Evolutionary conservation across 53 echinoderm and acorn worm species (phyloP), one percentile per base, ranked within the genome.

Genomic region (Henricia sp.): DNA sequence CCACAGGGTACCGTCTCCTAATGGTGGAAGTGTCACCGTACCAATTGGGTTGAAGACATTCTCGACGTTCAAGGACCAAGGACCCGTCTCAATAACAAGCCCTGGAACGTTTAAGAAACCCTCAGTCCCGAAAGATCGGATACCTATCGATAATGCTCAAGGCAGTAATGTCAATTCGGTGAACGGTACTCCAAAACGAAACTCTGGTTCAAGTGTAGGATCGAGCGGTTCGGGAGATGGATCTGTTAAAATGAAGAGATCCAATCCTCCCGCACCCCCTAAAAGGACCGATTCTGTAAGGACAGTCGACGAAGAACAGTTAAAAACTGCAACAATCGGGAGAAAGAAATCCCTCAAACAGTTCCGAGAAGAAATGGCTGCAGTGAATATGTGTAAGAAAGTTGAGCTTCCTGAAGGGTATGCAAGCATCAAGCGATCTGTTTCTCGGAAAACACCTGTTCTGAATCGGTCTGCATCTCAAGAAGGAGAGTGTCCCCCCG

Each of bases 51-150:
- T 37, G 29, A 66, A 86, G 48, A 84, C 85, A 23, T 99, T 99
- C 71, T 99, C 99, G 46, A 99, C 99, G 6, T 99, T 99, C 39
- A 99, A 92, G 76, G n/a, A n/a, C n/a, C 92, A 99, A 52, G 88
- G 90, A 8, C 83, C 88, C 1, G 64, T 46, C 43, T 58, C 80
- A 10, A 57, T 64, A 23, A 23, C 72, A 51, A 21, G 40, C 9
- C 63, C 63, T 0, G 64, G 40, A 63, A 57, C 41, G 29, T 63
- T 80, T 62, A 60, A 80, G 74, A 35, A 66, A 35, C 66, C 76
- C n/a, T 25, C 62, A 48, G 80, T 32, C 3, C 84, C 84, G 37
- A 83, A 52, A 32, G 84, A 91, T 13, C 43, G 64, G 67, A 85
- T 88, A 68, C 88, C 86, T 3, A 90, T 74, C 5, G 93, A 96